phyloP scores from a whole-genome alignment of 2,113 vertebrate species.

The Edolisoma coerulescens region DNA sequence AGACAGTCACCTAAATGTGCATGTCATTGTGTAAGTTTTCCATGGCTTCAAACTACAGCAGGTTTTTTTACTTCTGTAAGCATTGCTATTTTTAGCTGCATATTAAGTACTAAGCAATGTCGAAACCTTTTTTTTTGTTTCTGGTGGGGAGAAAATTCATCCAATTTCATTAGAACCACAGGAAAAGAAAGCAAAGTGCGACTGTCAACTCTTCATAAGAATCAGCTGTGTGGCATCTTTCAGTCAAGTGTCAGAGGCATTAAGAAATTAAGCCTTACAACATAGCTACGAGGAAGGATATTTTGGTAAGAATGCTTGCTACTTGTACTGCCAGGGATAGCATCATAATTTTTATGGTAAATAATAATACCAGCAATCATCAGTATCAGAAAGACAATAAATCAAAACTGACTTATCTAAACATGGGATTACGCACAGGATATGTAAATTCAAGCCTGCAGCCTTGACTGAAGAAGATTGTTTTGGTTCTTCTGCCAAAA shows the following conservation, averaged over 20 bases:
- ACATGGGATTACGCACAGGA: neutral
- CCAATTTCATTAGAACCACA: neutral
- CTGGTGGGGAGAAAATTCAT: slow-evolving; percentile 3
- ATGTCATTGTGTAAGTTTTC: neutral
- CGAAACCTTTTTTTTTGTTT: neutral
- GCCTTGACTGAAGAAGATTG: neutral
- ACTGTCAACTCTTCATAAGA: neutral
- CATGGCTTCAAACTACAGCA: slow-evolving; percentile 28
- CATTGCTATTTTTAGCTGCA: slow-evolving; percentile 67
- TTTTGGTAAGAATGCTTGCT: neutral
- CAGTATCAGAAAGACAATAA: neutral
- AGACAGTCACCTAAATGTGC: slow-evolving; percentile 12
- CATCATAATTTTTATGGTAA: neutral
- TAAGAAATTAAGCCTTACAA: neutral
- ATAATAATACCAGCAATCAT: neutral
- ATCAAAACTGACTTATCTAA: neutral
- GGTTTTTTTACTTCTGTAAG: slow-evolving; percentile 57
- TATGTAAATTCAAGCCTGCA: neutral
- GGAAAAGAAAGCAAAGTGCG: neutral
- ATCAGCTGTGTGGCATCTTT: neutral
- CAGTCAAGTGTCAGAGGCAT: neutral
- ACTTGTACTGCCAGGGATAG: neutral
- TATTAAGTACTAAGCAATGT: slow-evolving; percentile 48
- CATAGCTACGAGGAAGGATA: neutral
- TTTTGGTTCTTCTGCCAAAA: neutral